phyloP scores from a whole-genome alignment of 2,113 vertebrate species.

The Nycticryphes semicollaris region DNA sequence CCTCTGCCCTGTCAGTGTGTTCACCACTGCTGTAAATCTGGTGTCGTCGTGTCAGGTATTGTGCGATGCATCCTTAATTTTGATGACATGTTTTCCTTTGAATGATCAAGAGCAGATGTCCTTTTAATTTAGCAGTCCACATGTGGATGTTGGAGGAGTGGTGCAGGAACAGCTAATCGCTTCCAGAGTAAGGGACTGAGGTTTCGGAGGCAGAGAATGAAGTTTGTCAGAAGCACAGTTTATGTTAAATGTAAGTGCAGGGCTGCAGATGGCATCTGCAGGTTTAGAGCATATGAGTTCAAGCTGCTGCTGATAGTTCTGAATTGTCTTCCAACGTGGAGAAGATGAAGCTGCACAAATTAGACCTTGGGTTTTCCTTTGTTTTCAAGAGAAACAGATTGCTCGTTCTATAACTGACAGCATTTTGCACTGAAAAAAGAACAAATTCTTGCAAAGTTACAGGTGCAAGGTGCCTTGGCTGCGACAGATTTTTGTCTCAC shows the following conservation, averaged over 20 bases:
- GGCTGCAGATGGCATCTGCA: constrained; percentile 19
- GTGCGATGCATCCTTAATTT: not conserved
- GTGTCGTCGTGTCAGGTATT: rapidly evolving
- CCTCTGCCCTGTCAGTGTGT: no score
- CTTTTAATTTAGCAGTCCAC: not conserved
- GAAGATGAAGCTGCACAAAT: not conserved
- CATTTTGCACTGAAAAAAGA: not conserved
- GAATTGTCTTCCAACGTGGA: not conserved
- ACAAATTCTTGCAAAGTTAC: not conserved
- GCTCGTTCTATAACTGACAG: not conserved
- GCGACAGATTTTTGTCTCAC: not conserved
- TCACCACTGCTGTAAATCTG: not conserved
- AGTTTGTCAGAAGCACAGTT: not conserved
- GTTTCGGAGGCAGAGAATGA: not conserved
- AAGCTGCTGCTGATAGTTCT: constrained; percentile 9
- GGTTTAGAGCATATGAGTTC: not conserved
- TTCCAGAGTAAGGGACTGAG: not conserved
- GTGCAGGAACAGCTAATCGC: not conserved
- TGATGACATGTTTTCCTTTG: rapidly evolving
- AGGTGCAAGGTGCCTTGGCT: not conserved
- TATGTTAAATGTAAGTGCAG: not conserved
- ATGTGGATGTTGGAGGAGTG: not conserved
- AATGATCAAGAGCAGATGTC: not conserved
- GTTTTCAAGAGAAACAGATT: constrained; percentile 1
- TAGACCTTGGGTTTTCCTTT: not conserved